phyloP scores from a whole-genome alignment of 2,888 invertebrate genomes.

The Plebejus melissa region DNA sequence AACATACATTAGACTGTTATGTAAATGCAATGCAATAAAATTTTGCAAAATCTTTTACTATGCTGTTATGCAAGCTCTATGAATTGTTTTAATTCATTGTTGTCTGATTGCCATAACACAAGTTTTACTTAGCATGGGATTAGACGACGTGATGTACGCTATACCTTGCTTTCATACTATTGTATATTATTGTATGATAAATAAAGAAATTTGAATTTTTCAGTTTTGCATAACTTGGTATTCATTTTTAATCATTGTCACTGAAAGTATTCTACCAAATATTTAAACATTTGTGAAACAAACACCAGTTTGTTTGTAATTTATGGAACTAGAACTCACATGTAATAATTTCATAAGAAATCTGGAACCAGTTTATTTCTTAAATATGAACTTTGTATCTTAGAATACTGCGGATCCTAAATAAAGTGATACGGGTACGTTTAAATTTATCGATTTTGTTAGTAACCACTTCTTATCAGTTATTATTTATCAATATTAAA shows the following conservation, averaged over 20 bases:
- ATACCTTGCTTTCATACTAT: too few species aligned
- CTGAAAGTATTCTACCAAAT: background rate
- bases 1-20: slow-evolving; percentile 1
- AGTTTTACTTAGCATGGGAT: too few species aligned
- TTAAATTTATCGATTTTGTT: background rate
- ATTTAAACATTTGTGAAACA: background rate
- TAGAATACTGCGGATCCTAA: background rate
- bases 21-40: background rate
- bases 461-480: background rate
- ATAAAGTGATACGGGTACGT: background rate
- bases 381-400: background rate
- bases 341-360: background rate
- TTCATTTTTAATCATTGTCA: background rate
- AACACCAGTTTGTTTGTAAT: background rate
- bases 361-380: background rate
- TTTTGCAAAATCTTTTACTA: background rate
- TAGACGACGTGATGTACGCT: too few species aligned
- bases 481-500: background rate
- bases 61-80: background rate
- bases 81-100: background rate
- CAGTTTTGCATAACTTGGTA: background rate
- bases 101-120: too few species aligned
- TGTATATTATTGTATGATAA: too few species aligned
- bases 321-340: background rate
- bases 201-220: background rate